Base-by-base conservation (phyloP, 2,797 vertebrate genomes). In the Oophaga sylvatica region DNA sequence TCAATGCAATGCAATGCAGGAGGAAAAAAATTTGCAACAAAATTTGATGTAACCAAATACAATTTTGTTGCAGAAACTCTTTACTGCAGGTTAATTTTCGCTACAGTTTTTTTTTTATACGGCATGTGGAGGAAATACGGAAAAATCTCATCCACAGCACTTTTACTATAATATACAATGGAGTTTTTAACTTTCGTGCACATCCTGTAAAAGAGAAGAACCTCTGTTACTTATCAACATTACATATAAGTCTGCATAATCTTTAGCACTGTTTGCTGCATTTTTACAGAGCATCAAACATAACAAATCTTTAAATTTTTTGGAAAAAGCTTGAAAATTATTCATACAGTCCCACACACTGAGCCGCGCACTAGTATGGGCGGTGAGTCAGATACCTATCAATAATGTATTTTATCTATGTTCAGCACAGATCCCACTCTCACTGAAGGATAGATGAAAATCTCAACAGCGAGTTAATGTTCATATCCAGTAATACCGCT, bases 401-500 rank as follows among this genome's bases (percentile, higher is more conserved):
- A 84, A 80, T 87, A 85, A 75, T 85, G 87, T 67, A 81, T 80
- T 84, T 88, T 85, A 85, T 88, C 78, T 81, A 53, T 71, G 59
- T 63, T 35, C 19, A 20, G 71, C 83, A 88, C 70, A 60, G 45
- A 81, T 81, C 65, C 15, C 65, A 26, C 53, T 85, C 78, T 81
- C 77, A 81, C 77, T 35, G 19, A 65, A 77, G 68, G 12, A 81
- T 10, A 77, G 83, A 88, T 88, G 83, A 31, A 41, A 81, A 82
- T 85, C 87, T 76, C 71, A 60, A 48, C 78, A 85, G n/a, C 48
- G 76, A 80, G 82, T 59, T 56, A 22, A 45, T 88, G 81, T 65
- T 71, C 75, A 80, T 70, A 57, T 56, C 48, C 83, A 45, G 67
- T 85, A 88, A 88, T 83, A 67, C 83, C 9, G 31, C 83, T 81